phyloP scores from a whole-genome alignment of 2,113 vertebrate species.

The Marmota monax region DNA sequence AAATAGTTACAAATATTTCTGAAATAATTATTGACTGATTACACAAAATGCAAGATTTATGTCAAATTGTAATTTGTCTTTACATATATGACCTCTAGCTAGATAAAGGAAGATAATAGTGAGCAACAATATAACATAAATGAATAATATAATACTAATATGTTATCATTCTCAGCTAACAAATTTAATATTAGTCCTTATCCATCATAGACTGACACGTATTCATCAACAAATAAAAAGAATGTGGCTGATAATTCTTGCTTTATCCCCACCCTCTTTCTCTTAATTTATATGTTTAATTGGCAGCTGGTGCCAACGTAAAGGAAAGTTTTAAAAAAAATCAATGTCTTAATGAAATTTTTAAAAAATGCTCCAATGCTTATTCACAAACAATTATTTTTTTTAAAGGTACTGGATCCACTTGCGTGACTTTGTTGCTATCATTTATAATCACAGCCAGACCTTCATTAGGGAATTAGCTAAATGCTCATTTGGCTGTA shows the following conservation, averaged over 20 bases:
- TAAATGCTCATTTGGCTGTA: conserved; percentile 62
- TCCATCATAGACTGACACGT: background rate
- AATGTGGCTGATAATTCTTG: background rate
- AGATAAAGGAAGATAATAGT: background rate
- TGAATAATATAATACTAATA: background rate
- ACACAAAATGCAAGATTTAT: background rate
- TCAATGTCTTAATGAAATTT: conserved; percentile 51
- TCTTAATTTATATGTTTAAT: background rate
- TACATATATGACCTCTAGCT: background rate
- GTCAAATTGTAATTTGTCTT: background rate
- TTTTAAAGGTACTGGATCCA: background rate
- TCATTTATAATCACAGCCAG: background rate
- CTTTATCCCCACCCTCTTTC: background rate
- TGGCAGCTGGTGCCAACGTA: conserved; percentile 40
- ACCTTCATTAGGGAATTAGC: conserved; percentile 48
- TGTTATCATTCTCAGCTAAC: background rate
- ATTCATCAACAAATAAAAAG: background rate
- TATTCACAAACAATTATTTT: background rate
- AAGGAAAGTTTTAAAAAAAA: conserved; percentile 57
- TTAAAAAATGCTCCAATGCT: conserved; percentile 47
- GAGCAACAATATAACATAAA: background rate
- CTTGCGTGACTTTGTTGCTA: conserved; percentile 54
- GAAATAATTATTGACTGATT: background rate
- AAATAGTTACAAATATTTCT: background rate
- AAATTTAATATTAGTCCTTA: background rate